Evolutionary conservation across 2,113 vertebrate species (phyloP), one percentile per base, ranked within the genome.

Genomic region (Melanocharis versteri): DNA sequence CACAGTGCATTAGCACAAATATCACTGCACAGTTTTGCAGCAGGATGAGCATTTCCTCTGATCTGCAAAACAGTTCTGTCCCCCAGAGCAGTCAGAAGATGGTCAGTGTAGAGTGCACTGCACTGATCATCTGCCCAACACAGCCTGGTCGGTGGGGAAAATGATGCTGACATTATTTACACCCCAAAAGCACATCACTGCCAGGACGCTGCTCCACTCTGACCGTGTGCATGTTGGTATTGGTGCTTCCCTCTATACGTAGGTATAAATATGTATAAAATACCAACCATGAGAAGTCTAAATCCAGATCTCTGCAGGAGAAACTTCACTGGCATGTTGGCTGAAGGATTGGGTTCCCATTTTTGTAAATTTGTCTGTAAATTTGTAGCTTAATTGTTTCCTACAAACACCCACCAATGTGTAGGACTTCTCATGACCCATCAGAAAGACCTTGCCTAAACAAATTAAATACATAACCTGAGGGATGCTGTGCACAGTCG

Each of bases 381-480:
- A 12, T 66, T 69, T 75, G 33, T 60, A 76, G 14, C 40, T 60
- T 68, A 24, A 71, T 13, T 60, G 10, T 33, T 86, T 88, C 26
- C 53, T 45, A 4, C 22, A 53, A 44, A 28, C 4, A 48, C 14
- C 18, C 58, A 76, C 21, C 33, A 18, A 30, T 0, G 0, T 14
- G 9, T 9, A 42, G 44, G 18, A 14, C 18, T 45, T 54, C 44
- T 73, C n/a, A 28, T 26, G 58, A 53, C 26, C 6, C 28, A 9
- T 7, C 20, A 83, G 31, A 50, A 60, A 33, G 37, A 28, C 31
- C 33, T 50, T 80, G 51, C 28, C 42, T 75, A n/a, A 83, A 33
- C 31, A 11, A 58, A 28, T 53, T 16, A 48, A 75, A 85, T 20
- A 26, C 3, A 10, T 18, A 10, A 68, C 10, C 11, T 54, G 42